Evolutionary conservation across 2,797 vertebrate genomes (phyloP).

Genomic region (Eptatretus atami): DNA sequence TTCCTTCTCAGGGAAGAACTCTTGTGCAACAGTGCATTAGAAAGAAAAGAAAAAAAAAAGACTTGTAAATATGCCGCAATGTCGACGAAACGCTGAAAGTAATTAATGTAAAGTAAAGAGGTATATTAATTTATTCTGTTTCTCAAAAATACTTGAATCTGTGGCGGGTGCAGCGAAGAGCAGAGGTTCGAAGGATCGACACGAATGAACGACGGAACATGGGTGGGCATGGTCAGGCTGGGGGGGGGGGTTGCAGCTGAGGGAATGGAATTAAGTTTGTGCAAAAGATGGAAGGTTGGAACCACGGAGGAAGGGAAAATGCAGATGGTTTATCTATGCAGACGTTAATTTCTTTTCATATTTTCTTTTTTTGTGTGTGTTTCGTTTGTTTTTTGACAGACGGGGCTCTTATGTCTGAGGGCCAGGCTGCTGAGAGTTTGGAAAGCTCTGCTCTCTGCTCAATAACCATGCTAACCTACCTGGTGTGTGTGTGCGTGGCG

Average conservation of each 20-base stretch:
- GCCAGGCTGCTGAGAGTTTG: background rate
- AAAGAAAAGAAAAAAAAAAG: background rate
- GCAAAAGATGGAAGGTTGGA: background rate
- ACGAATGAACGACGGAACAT: background rate
- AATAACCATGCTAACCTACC: background rate
- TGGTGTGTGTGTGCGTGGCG: background rate
- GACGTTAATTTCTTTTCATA: too few relatives aligned
- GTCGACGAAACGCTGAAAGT: background rate
- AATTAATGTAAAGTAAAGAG: conserved; percentile 3
- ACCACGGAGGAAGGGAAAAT: background rate
- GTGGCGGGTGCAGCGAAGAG: background rate
- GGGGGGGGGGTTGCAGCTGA: background rate
- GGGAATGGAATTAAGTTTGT: background rate
- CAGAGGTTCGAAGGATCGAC: background rate
- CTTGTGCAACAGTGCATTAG: conserved; percentile 5
- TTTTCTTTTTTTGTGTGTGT: too few relatives aligned
- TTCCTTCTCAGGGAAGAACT: conserved; percentile 1
- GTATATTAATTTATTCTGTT: conserved; percentile 6
- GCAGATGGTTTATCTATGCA: background rate
- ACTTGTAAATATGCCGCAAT: background rate
- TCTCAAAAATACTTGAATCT: conserved; percentile 4
- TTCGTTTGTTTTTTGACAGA: too few relatives aligned
- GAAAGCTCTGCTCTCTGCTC: background rate
- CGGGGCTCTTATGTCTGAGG: too few relatives aligned
- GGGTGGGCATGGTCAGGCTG: background rate